These are phyloP conservation scores for Hypotaenidia philippensis DNA, from an alignment of 2,797 vertebrate genomes.

Conservation along the genomic window DNA sequence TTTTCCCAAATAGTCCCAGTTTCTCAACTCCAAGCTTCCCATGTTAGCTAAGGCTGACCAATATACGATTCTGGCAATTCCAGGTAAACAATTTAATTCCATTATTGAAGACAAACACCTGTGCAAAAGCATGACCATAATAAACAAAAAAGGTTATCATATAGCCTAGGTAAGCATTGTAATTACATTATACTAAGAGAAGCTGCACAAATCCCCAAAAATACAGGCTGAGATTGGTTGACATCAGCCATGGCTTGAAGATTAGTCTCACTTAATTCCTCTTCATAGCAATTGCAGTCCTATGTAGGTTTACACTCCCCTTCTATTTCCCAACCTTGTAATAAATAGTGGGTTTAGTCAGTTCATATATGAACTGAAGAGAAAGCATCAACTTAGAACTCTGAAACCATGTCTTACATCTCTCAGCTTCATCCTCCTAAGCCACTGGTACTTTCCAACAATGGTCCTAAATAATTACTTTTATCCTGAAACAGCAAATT, in stretches of 20 bases:
- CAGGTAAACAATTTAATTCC: neutral
- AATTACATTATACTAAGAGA: neutral
- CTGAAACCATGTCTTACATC: neutral
- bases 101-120: neutral
- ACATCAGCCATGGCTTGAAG: neutral
- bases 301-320: neutral
- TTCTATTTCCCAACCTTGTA: neutral
- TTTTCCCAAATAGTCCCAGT: neutral
- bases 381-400: neutral
- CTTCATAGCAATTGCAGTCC: neutral
- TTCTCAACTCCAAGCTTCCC: neutral
- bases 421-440: neutral
- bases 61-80: neutral
- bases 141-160: neutral
- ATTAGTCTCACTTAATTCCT: neutral
- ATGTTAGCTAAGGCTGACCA: neutral
- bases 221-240: neutral
- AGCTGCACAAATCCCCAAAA: neutral
- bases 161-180: neutral
- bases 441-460: neutral
- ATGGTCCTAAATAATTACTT: neutral
- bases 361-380: neutral
- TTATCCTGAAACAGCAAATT: neutral
- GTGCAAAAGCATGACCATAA: neutral
- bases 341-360: neutral